phyloP scores from a whole-genome alignment of 2,888 invertebrate genomes.

The Dynastes tityus region DNA sequence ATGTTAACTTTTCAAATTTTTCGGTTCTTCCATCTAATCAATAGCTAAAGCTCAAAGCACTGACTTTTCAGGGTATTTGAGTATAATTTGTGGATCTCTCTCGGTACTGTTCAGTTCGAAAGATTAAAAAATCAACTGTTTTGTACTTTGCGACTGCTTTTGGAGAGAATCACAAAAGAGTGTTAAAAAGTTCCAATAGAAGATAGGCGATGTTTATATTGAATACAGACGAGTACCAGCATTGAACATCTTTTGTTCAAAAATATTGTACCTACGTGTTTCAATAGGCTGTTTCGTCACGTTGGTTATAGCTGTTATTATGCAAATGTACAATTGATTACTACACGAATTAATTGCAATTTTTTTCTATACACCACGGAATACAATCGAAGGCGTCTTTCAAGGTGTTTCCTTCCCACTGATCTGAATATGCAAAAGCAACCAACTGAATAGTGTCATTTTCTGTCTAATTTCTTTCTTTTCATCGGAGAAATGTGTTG shows the following conservation, averaged over 20 bases:
- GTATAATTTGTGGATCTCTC: no score
- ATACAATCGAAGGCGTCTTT: conserved; percentile 38
- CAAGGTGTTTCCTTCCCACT: conserved; percentile 44
- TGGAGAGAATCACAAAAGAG: no score
- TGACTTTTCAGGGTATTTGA: no score
- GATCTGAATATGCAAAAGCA: conserved; percentile 13
- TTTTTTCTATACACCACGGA: conserved; percentile 18
- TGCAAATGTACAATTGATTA: conserved; percentile 27
- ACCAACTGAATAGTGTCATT: background rate
- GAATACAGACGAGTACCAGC: no score
- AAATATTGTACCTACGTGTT: background rate
- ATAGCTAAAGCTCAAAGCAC: no score
- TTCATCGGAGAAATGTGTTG: conserved; percentile 30
- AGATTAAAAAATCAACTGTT: no score
- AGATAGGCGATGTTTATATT: no score
- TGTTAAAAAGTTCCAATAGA: no score
- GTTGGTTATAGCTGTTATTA: conserved; percentile 7
- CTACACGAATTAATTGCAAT: conserved; percentile 36
- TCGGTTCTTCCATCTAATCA: no score
- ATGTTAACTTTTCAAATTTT: no score
- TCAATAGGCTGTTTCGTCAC: conserved; percentile 22
- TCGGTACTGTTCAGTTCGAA: no score
- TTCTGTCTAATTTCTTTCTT: conserved; percentile 24
- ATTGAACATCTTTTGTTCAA: background rate
- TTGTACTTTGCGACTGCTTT: no score